Conservation (phyloP, 2,797 vertebrate genomes). For the Cirrhinus molitorella region DNA sequence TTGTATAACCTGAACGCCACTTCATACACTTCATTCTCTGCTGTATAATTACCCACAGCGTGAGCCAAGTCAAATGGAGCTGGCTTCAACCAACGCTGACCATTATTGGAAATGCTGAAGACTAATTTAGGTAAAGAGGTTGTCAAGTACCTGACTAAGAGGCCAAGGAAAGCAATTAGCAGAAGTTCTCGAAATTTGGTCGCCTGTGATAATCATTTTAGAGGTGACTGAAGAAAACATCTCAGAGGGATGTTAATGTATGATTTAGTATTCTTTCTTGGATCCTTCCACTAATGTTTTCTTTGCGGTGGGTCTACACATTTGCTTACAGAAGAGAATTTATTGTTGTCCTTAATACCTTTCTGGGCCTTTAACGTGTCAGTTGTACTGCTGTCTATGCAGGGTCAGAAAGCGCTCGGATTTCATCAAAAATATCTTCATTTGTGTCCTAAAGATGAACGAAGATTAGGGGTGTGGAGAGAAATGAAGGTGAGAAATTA, state of each 20-base stretch:
- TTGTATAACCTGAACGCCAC: slow-evolving; percentile 26
- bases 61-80: slow-evolving; percentile 4
- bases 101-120: slow-evolving; percentile 27
- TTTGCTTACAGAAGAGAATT: background rate
- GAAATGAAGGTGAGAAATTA: no score
- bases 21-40: slow-evolving; percentile 20
- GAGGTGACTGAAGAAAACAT: background rate
- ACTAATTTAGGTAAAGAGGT: slow-evolving; percentile 21
- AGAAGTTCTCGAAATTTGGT: background rate
- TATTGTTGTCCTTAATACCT: no score
- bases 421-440: no score
- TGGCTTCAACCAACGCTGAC: slow-evolving; percentile 15
- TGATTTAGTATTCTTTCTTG: background rate
- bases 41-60: slow-evolving; percentile 49
- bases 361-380: no score
- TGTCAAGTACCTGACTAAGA: slow-evolving; percentile 14
- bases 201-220: background rate
- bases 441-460: no score
- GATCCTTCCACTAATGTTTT: background rate
- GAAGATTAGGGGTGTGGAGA: no score
- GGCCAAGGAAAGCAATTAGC: slow-evolving; percentile 38
- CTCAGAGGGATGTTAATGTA: background rate
- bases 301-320: background rate
- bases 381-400: no score
- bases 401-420: no score